Evolutionary conservation across 2,113 vertebrate species (phyloP), one percentile per base, ranked within the genome.

Genomic region (Calyptommatus sinebrachiatus): DNA sequence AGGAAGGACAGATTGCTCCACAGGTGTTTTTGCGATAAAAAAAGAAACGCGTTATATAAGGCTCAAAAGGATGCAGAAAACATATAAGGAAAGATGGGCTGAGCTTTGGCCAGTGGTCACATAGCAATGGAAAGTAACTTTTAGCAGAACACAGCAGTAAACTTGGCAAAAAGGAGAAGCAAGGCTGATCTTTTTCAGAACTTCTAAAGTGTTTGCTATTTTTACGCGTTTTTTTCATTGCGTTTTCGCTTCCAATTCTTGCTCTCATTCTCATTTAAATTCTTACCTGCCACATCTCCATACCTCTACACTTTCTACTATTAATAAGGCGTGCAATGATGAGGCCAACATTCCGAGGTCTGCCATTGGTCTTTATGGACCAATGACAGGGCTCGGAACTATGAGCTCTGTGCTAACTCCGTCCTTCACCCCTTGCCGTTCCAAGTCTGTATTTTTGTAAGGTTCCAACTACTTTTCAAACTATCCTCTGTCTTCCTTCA

Each of bases 1-100:
- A 91, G 87, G 84, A 0, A 21, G 31, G 80, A 86, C 73, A 2
- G 81, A 2, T 21, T 41, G 35, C 61, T 84, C 72, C 61, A 85
- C 86, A 71, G 61, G 90, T 78, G 88, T 90, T 83, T 86, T 77
- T 66, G 71, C 81, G 84, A 53, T 8, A 16, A 61, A 35, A 57
- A 75, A 85, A 80, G 73, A 0, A 8, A 82, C 84, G 35, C 66
- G 24, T 26, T 62, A 79, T 77, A 72, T 7, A 53, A 78, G 29
- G 78, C 75, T 14, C 73, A 84, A 45, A 35, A n/a, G 88, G 80
- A 83, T 18, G 63, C 48, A 26, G 41, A 75, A 26, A 31, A 76
- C 26, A 76, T 67, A 83, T 26, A 20, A 45, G 84, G 80, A 45
- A 31, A 0, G 53, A 41, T 61, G 71, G 35, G 77, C 85, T 89